Evolutionary conservation across 2,113 vertebrate genomes (phyloP).

Genomic region (Acanthochromis polyacanthus): DNA sequence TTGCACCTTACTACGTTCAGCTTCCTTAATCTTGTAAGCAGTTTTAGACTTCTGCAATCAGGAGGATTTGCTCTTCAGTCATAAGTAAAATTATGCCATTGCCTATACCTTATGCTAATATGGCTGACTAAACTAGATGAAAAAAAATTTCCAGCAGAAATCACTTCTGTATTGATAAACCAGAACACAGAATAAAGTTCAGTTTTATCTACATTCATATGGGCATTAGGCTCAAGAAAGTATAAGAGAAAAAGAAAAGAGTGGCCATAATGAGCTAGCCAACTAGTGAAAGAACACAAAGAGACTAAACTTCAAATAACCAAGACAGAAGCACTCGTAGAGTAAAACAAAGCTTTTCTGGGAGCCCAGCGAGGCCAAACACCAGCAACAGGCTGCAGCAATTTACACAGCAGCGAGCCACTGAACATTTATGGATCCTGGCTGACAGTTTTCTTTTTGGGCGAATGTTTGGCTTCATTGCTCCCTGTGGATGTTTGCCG

Average conservation of each 20-base stretch:
- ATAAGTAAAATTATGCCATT: constrained; percentile 31
- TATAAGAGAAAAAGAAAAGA: constrained; percentile 27
- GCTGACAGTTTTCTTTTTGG: constrained; percentile 33
- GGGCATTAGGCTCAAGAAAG: constrained; percentile 27
- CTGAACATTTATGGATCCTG: constrained; percentile 32
- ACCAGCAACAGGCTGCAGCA: constrained; percentile 21
- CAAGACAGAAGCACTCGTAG: constrained; percentile 13
- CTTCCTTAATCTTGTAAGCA: constrained; percentile 28
- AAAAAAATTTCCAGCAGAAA: constrained; percentile 35
- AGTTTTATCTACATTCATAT: constrained; percentile 14
- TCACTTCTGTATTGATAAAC: constrained; percentile 22
- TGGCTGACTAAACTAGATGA: constrained; percentile 48
- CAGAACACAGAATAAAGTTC: constrained; percentile 22
- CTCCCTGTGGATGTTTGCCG: constrained; percentile 40
- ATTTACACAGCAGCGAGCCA: constrained; percentile 33
- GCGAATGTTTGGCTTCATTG: constrained; percentile 48
- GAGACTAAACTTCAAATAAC: constrained; percentile 36
- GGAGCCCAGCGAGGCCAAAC: constrained; percentile 50
- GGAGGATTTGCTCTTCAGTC: constrained; percentile 50
- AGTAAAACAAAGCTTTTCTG: constrained; percentile 21
- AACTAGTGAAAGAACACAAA: constrained; percentile 28
- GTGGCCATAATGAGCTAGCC: constrained; percentile 41
- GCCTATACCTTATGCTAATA: constrained; percentile 43
- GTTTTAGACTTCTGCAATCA: constrained; percentile 46
- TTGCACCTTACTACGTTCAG: constrained; percentile 16